Evolutionary conservation across 2,888 invertebrate genomes (phyloP), one percentile per base, ranked within the genome.

Genomic region (Acanthosoma haemorrhoidale): DNA sequence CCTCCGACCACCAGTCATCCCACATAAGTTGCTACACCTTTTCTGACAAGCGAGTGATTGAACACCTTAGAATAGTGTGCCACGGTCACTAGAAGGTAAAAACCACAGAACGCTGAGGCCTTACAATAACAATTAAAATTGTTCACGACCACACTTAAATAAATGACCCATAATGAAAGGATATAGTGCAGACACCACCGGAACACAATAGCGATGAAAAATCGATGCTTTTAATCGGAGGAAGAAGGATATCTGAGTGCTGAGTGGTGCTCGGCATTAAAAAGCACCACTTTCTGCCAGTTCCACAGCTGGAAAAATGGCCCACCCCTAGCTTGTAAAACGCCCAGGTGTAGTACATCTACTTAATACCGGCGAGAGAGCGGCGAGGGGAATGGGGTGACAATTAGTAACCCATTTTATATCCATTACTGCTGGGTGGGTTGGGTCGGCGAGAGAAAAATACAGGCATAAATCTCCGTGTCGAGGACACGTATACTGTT

Each of bases 151-250:
- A n/a, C n/a, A n/a, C n/a, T n/a, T n/a, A 51, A 25, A 51, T 51
- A 25, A 25, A 51, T 25, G 51, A 25, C 2, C 21, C 11, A 43
- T n/a, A n/a, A n/a, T 11, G 15, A 11, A 21, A 43, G 18, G 21
- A 2, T 3, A 16, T 16, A 51, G 25, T 29, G 29, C 51, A 51
- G 51, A 51, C 6, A n/a, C n/a, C n/a, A n/a, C n/a, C n/a, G n/a
- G n/a, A n/a, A 2, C 51, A 25, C 25, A 25, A 51, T 25, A 51
- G 29, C 51, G 21, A 38, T 36, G 64, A 64, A 25, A 39, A 64
- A 64, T 41, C 41, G 64, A 64, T 64, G 38, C 64, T 64, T 64
- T 64, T 64, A 64, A 64, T 64, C 64, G 64, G 21, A 51, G 51
- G 64, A 25, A 59, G 16, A 59, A 32, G 59, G 6, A 16, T 31